A percentile compares a stretch with the other conserved stretches of the same genome.
These are phyloP conservation scores for human DNA, from an alignment of 2,113 vertebrate species.

Conservation along the genomic window DNA sequence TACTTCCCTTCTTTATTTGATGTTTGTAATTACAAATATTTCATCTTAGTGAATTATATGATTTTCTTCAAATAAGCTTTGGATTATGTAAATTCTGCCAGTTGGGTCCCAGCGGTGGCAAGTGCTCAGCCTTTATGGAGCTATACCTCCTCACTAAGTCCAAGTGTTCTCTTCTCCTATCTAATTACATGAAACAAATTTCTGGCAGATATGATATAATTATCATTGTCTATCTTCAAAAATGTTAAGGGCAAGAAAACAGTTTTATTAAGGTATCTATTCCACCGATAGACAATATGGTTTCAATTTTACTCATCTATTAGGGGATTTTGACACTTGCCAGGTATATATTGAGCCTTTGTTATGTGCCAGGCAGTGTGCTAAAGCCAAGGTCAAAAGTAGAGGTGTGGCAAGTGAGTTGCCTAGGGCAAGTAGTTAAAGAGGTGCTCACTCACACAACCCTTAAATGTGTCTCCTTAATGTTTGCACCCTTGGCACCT, in stretches of 20 bases:
- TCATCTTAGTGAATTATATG: not conserved
- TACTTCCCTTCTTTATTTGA: not conserved
- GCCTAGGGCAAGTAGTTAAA: not conserved
- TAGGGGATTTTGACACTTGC: not conserved
- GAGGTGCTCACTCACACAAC: not conserved
- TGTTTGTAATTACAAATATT: constrained; percentile 12
- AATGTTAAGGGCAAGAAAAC: not conserved
- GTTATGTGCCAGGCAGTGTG: not conserved
- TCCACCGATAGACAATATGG: not conserved
- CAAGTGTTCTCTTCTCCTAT: not conserved
- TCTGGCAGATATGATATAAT: not conserved
- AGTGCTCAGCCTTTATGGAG: not conserved
- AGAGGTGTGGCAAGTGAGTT: not conserved
- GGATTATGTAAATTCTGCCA: not conserved
- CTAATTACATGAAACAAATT: not conserved
- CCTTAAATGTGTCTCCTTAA: not conserved
- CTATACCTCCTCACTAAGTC: not conserved
- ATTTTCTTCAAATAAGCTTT: constrained; percentile 4
- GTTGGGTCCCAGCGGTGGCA: not conserved
- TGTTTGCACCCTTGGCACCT: not conserved
- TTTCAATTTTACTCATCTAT: not conserved
- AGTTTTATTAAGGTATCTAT: not conserved
- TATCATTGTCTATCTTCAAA: not conserved
- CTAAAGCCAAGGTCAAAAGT: not conserved
- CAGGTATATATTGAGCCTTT: not conserved